phyloP scores from a whole-genome alignment of 2,113 vertebrate species.

The Saguinus imperator region DNA sequence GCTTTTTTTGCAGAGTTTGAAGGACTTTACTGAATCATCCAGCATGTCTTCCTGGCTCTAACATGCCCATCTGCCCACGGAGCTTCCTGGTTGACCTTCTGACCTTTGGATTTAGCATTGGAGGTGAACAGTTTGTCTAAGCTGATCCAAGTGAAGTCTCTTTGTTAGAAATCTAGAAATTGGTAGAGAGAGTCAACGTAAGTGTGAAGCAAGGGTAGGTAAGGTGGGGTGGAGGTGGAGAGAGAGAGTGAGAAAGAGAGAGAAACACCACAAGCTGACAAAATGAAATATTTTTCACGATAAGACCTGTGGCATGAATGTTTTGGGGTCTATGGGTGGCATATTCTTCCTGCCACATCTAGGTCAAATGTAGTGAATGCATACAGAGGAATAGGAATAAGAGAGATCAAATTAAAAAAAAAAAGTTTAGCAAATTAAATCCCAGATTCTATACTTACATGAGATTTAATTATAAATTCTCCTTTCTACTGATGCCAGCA shows the following conservation, averaged over 20 bases:
- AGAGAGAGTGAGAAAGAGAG: background rate
- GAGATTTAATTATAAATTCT: background rate
- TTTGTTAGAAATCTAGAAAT: background rate
- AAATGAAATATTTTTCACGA: background rate
- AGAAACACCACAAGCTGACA: background rate
- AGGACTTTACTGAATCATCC: background rate
- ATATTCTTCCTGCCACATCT: background rate
- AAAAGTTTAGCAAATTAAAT: background rate
- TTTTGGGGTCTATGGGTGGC: background rate
- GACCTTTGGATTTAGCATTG: background rate
- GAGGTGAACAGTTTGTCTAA: background rate
- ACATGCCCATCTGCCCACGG: background rate
- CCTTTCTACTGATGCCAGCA: background rate
- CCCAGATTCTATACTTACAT: background rate
- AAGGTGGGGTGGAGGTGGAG: too few relatives aligned
- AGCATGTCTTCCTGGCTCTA: background rate
- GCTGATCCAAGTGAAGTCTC: background rate
- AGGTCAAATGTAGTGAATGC: background rate
- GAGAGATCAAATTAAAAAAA: background rate
- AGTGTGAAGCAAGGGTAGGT: background rate
- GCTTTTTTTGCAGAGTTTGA: background rate
- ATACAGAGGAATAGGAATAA: background rate
- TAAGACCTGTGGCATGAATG: background rate
- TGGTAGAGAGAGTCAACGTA: background rate
- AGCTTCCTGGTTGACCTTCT: background rate